Conservation (phyloP, 2,797 vertebrate genomes). For the Oreonectes daqikongensis region DNA sequence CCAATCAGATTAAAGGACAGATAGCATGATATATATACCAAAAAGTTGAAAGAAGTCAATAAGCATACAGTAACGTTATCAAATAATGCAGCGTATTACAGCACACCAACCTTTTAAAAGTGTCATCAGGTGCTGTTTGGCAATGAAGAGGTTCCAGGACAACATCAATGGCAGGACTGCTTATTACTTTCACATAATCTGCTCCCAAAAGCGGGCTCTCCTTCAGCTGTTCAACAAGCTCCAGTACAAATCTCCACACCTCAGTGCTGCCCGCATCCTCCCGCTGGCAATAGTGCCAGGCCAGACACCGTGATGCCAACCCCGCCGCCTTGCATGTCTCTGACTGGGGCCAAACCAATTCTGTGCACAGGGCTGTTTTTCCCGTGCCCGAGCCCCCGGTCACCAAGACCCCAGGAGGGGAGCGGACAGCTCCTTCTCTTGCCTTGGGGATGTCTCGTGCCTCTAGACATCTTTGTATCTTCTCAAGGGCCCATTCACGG, state of each 20-base stretch:
- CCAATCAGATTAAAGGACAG: neutral
- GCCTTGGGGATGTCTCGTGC: conserved; percentile 49
- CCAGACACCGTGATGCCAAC: conserved; percentile 75
- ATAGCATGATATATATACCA: too few relatives aligned
- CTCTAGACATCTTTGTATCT: conserved; percentile 76
- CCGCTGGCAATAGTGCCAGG: conserved; percentile 79
- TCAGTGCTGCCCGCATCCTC: conserved; percentile 72
- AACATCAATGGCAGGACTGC: conserved; percentile 49
- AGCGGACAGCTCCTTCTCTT: conserved; percentile 35
- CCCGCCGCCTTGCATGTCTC: conserved; percentile 62
- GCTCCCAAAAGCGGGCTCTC: conserved; percentile 68
- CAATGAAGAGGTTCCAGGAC: conserved; percentile 70
- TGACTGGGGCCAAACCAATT: conserved; percentile 77
- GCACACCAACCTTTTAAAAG: conserved; percentile 78
- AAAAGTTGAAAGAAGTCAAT: neutral
- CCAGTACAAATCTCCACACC: conserved; percentile 75
- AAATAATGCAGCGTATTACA: neutral
- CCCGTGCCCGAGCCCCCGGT: conserved; percentile 80
- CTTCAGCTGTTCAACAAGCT: conserved; percentile 76
- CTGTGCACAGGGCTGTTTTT: conserved; percentile 79
- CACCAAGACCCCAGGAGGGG: conserved; percentile 71
- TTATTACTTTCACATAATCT: conserved; percentile 68
- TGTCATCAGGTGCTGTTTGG: conserved; percentile 74
- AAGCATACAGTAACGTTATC: neutral
- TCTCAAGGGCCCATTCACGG: conserved; percentile 84